These are phyloP conservation scores for Serrognathus titanus DNA, from an alignment of 2,888 invertebrate species.

Conservation along the genomic window DNA sequence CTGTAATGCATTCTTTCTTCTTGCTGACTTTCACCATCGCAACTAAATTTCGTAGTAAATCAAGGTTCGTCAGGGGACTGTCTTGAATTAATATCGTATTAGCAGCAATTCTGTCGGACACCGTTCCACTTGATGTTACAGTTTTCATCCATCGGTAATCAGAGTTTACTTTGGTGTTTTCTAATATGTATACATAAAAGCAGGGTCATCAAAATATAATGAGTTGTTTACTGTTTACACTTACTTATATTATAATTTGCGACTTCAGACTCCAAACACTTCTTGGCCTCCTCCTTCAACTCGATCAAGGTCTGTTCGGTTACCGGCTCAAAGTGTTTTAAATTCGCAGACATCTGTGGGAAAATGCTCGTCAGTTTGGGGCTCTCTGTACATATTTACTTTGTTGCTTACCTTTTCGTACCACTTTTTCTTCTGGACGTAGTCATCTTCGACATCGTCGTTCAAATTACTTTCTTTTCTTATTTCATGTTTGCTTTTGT, in stretches of 20 bases:
- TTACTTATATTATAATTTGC: slow-evolving; percentile 61
- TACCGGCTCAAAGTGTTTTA: slow-evolving; percentile 45
- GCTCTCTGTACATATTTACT: slow-evolving; percentile 1
- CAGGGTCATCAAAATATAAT: slow-evolving; percentile 10
- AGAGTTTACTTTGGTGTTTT: slow-evolving; percentile 57
- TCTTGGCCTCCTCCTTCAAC: slow-evolving; percentile 63
- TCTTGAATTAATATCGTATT: slow-evolving; percentile 78
- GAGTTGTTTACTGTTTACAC: slow-evolving; percentile 32
- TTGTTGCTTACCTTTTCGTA: slow-evolving; percentile 55
- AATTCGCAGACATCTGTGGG: slow-evolving; percentile 53
- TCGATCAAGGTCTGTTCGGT: slow-evolving; percentile 57
- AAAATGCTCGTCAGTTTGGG: slow-evolving; percentile 9
- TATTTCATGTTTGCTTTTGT: too few relatives aligned
- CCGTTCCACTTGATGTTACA: slow-evolving; percentile 76
- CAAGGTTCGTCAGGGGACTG: slow-evolving; percentile 75
- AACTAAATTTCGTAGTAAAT: slow-evolving; percentile 67
- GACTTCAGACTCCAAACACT: slow-evolving; percentile 63
- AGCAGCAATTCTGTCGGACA: slow-evolving; percentile 83
- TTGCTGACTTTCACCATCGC: slow-evolving; percentile 75
- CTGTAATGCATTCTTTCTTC: slow-evolving; percentile 65
- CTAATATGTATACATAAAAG: slow-evolving; percentile 33
- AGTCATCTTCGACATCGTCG: neutral
- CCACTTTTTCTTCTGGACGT: slow-evolving; percentile 59
- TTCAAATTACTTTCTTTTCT: neutral
- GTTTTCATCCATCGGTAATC: slow-evolving; percentile 76